These are phyloP conservation scores for Buceros bicornis DNA, from an alignment of 2,797 vertebrate species.

Conservation along the genomic window DNA sequence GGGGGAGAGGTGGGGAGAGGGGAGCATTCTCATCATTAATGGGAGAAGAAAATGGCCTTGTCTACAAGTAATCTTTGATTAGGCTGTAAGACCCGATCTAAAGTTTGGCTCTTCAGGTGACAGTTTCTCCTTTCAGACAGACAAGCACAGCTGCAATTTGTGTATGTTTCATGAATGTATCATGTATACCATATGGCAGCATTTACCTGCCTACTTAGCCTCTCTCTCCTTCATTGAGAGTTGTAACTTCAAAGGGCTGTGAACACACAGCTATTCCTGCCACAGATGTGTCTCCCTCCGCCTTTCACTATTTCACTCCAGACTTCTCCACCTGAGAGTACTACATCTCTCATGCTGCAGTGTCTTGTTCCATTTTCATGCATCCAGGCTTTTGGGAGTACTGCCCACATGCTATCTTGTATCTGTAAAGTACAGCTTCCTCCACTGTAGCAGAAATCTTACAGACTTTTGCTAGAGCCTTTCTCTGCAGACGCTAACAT, in stretches of 20 bases:
- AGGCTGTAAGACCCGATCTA: neutral
- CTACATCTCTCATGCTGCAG: neutral
- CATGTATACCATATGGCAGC: neutral
- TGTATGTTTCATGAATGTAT: neutral
- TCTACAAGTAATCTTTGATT: neutral
- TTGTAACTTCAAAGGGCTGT: neutral
- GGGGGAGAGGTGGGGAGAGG: no score
- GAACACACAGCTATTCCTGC: neutral
- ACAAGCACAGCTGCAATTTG: neutral
- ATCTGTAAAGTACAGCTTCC: neutral
- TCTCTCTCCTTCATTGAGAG: neutral
- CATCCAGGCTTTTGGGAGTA: neutral
- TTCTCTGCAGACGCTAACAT: neutral
- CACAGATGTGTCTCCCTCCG: neutral
- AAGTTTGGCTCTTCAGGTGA: neutral
- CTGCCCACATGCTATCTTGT: neutral
- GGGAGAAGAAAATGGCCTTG: neutral
- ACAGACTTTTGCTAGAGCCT: neutral
- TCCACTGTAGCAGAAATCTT: neutral
- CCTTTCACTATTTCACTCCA: neutral
- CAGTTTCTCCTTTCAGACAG: neutral
- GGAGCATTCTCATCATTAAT: neutral
- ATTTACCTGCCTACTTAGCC: neutral
- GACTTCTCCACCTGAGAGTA: neutral
- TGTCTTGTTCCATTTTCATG: neutral